Base-by-base conservation (phyloP, 1,140 invertebrate genomes). In the Calephelis virginiensis region DNA sequence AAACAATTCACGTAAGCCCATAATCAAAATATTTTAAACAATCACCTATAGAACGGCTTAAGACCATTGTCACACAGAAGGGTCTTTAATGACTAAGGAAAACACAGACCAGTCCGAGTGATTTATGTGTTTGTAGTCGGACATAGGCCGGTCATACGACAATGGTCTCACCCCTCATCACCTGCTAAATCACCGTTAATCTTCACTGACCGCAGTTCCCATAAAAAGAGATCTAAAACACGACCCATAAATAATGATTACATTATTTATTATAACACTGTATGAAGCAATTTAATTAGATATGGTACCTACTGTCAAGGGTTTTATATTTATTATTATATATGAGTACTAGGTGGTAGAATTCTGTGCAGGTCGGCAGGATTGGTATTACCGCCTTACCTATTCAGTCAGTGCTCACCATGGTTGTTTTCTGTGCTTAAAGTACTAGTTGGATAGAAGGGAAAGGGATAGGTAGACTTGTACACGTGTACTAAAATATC, bases 151-250 rank as follows among this genome's bases (percentile, higher is more conserved):
- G 66, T 14, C 11, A n/a, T 45, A 9, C 13, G 68, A 66, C 67
- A 72, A 66, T 43, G 46, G n/a, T 45, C 61, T 67, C 49, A 61
- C 71, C 71, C 73, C 80, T 76, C 68, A 66, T 72, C 78, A 88
- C 83, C 85, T 85, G 81, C 82, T 77, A 80, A 82, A 78, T 78
- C 72, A 76, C 76, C 77, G 78, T 79, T 83, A 84, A 83, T 80
- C 82, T 70, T 69, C 73, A 69, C 66, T 73, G 70, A 85, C 86
- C 86, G 69, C 84, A 85, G 79, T 86, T 86, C 86, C 86, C 84
- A 89, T 89, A 89, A 86, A 89, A 86, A 82, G 78, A 84, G 82
- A 89, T 89, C 85, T 86, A 89, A 85, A 82, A 89, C 83, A 77
- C 73, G 80, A 63, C 73, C 76, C 79, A 88, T 86, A 88, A 86